Evolutionary conservation across 2,888 invertebrate genomes (phyloP).

Genomic region (Creontiades dilutus): DNA sequence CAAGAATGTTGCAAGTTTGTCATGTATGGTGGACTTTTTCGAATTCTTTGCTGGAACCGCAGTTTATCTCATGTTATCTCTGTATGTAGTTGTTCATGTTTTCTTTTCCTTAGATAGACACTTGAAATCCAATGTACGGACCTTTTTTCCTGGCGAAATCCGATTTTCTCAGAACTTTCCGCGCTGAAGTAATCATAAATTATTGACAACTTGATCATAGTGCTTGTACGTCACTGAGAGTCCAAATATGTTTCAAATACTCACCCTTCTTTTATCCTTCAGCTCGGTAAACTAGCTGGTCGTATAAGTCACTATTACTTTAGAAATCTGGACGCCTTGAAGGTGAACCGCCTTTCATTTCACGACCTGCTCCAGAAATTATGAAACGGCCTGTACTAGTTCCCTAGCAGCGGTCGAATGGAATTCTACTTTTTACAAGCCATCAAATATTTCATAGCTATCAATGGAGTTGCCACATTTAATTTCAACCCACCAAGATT

Average conservation of each 20-base stretch:
- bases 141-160: no score
- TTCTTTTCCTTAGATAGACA: no score
- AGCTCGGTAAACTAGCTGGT: slow-evolving; percentile 28
- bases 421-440: slow-evolving; percentile 20
- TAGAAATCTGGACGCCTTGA: slow-evolving; percentile 62
- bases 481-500: neutral
- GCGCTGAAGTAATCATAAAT: no score
- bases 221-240: neutral
- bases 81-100: no score
- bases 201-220: neutral
- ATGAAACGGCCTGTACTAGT: slow-evolving; percentile 59
- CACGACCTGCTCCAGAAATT: slow-evolving; percentile 60
- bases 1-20: no score
- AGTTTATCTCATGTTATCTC: no score
- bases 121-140: no score
- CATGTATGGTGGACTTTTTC: no score
- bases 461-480: neutral
- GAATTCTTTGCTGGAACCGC: no score
- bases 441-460: neutral
- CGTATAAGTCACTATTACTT: slow-evolving; percentile 46
- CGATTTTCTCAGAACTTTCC: no score
- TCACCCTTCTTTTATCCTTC: neutral
- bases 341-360: slow-evolving; percentile 71
- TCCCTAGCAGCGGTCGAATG: slow-evolving; percentile 7
- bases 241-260: slow-evolving; percentile 8